These are phyloP conservation scores for Camponotus floridanus DNA, from an alignment of 1,140 invertebrate genomes.

Conservation along the genomic window DNA sequence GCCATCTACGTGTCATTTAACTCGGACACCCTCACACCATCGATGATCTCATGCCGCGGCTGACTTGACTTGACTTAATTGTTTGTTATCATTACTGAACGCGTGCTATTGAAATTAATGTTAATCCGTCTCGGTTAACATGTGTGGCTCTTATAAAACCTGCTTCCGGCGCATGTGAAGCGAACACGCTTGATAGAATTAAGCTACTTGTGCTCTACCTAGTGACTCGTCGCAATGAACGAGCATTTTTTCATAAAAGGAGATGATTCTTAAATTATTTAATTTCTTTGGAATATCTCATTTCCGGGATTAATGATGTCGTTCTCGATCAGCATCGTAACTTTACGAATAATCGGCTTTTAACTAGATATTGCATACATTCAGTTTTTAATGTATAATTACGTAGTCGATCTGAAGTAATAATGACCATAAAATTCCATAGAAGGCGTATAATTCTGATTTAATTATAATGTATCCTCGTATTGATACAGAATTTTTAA, in stretches of 20 bases:
- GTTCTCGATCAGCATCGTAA: neutral
- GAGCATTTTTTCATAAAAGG: slow-evolving; percentile 24
- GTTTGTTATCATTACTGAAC: slow-evolving; percentile 86
- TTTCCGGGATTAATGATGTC: slow-evolving; percentile 18
- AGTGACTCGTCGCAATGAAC: slow-evolving; percentile 32
- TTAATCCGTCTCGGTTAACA: slow-evolving; percentile 84
- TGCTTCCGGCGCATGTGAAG: slow-evolving; percentile 83
- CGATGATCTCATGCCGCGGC: slow-evolving; percentile 85
- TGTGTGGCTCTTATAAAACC: slow-evolving; percentile 83
- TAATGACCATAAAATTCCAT: neutral
- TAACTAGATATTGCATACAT: neutral
- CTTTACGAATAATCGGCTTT: neutral
- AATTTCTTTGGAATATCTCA: slow-evolving; percentile 29
- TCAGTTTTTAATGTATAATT: neutral
- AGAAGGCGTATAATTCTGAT: neutral
- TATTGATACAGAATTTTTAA: slow-evolving; percentile 15
- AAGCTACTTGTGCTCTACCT: slow-evolving; percentile 82
- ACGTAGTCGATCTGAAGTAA: neutral
- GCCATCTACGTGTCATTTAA: slow-evolving; percentile 85
- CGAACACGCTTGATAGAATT: slow-evolving; percentile 82
- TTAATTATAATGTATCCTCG: neutral
- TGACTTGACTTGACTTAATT: slow-evolving; percentile 84
- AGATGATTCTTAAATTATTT: slow-evolving; percentile 22
- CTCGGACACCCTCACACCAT: slow-evolving; percentile 84
- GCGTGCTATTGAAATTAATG: slow-evolving; percentile 87